phyloP scores from a whole-genome alignment of 2,113 vertebrate genomes.

The Brachionichthys hirsutus region DNA sequence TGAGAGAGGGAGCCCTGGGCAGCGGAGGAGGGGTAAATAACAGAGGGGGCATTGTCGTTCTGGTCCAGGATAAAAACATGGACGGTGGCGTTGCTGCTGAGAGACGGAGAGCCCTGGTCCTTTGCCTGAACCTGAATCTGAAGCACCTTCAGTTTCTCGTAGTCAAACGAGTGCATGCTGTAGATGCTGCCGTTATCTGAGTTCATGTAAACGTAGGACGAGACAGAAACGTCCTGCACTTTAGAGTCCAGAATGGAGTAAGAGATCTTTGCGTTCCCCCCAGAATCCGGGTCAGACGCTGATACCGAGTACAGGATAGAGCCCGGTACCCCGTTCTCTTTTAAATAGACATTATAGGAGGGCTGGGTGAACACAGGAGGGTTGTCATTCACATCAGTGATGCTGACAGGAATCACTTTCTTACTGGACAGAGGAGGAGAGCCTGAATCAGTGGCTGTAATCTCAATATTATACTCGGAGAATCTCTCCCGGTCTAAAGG shows the following conservation, averaged over 20 bases:
- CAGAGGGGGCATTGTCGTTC: constrained; percentile 80
- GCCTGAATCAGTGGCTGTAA: constrained; percentile 79
- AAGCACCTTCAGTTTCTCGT: constrained; percentile 82
- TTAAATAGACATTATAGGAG: constrained; percentile 83
- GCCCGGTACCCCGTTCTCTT: constrained; percentile 83
- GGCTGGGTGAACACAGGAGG: constrained; percentile 77
- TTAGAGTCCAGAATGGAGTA: constrained; percentile 81
- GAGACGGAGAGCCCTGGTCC: constrained; percentile 75
- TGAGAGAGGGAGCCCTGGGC: constrained; percentile 68
- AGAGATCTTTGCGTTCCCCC: constrained; percentile 77
- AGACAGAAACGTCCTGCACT: constrained; percentile 76
- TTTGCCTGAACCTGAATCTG: constrained; percentile 80
- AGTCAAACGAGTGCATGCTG: constrained; percentile 80
- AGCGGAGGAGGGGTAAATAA: constrained; percentile 72
- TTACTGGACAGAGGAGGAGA: constrained; percentile 78
- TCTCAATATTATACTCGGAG: constrained; percentile 52
- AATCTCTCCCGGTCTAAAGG: constrained; percentile 67
- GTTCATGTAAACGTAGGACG: constrained; percentile 82
- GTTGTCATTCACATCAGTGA: constrained; percentile 90
- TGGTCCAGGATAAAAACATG: constrained; percentile 79
- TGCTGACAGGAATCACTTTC: constrained; percentile 76
- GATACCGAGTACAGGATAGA: constrained; percentile 80
- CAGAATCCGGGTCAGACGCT: constrained; percentile 82
- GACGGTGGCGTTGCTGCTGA: constrained; percentile 76
- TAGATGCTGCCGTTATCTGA: constrained; percentile 82